phyloP scores from a whole-genome alignment of 2,888 invertebrate genomes.

The Melanostoma scalare region DNA sequence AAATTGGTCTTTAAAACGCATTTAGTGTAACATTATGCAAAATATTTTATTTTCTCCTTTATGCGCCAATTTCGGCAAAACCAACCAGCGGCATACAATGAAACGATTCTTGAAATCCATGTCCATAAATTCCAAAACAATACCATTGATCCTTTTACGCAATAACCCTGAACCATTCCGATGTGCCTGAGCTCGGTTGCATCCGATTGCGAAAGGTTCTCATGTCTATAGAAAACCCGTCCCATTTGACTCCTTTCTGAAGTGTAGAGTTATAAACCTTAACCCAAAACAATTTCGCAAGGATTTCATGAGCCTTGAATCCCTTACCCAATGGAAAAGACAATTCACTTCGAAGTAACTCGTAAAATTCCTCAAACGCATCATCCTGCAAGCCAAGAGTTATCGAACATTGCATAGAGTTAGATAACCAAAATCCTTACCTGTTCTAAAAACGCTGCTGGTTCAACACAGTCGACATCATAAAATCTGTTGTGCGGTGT shows the following conservation, averaged over 20 bases:
- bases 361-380: slow-evolving; percentile 52
- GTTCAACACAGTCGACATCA: slow-evolving; percentile 21
- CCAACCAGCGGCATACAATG: slow-evolving; percentile 25
- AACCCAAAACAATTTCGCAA: slow-evolving; percentile 52
- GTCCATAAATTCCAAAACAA: slow-evolving; percentile 58
- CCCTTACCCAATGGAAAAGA: slow-evolving; percentile 9
- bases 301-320: slow-evolving; percentile 57
- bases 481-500: slow-evolving; percentile 43
- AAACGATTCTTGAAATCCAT: slow-evolving; percentile 55
- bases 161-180: slow-evolving; percentile 46
- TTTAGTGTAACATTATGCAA: slow-evolving; percentile 63
- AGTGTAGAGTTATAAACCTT: slow-evolving; percentile 48
- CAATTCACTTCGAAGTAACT: slow-evolving; percentile 57
- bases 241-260: slow-evolving; percentile 52
- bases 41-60: slow-evolving; percentile 32
- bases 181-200: slow-evolving; percentile 12
- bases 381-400: slow-evolving; percentile 34
- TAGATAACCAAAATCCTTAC: slow-evolving; percentile 58
- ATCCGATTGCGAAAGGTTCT: slow-evolving; percentile 35
- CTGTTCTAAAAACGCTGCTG: slow-evolving; percentile 29
- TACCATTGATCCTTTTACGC: slow-evolving; percentile 67
- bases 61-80: slow-evolving; percentile 61
- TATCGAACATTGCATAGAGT: slow-evolving; percentile 68
- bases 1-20: slow-evolving; percentile 27
- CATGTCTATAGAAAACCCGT: slow-evolving; percentile 6